Evolutionary conservation across 2,113 vertebrate species (phyloP).

Genomic region (Leucopsar rothschildi): DNA sequence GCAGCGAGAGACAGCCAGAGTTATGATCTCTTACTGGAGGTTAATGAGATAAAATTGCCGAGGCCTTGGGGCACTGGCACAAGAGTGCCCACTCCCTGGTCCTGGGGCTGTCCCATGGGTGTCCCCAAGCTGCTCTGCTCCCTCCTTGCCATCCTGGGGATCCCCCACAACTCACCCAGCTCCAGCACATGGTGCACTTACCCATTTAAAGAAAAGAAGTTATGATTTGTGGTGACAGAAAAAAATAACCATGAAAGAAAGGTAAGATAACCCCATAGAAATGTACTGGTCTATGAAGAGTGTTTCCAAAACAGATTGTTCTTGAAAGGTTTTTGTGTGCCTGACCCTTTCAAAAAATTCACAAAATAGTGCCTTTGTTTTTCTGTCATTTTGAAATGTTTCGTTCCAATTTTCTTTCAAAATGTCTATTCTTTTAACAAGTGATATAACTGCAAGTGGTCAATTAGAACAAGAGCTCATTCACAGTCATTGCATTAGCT

Average conservation of each 20-base stretch:
- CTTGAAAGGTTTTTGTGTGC: neutral
- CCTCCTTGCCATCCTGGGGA: neutral
- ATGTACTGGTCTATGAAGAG: neutral
- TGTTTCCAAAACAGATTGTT: neutral
- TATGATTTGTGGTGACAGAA: neutral
- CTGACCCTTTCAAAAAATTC: neutral
- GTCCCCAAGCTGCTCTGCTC: fast-evolving
- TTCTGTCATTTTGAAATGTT: neutral
- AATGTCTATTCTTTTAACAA: neutral
- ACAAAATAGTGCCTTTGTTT: neutral
- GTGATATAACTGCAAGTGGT: neutral
- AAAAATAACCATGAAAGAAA: neutral
- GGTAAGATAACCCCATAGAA: neutral
- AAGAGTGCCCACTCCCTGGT: fast-evolving
- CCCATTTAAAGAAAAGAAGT: neutral
- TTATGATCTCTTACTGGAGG: neutral
- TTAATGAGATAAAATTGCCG: neutral
- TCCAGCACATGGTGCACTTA: fast-evolving
- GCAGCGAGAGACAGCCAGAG: neutral
- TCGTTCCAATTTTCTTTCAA: neutral
- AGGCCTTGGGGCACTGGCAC: fast-evolving
- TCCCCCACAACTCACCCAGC: neutral
- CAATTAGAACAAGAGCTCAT: neutral
- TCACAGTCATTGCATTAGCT: neutral
- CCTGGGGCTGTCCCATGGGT: neutral